These are phyloP conservation scores for Phrynosoma platyrhinos DNA, from an alignment of 2,113 vertebrate genomes.

Conservation along the genomic window DNA sequence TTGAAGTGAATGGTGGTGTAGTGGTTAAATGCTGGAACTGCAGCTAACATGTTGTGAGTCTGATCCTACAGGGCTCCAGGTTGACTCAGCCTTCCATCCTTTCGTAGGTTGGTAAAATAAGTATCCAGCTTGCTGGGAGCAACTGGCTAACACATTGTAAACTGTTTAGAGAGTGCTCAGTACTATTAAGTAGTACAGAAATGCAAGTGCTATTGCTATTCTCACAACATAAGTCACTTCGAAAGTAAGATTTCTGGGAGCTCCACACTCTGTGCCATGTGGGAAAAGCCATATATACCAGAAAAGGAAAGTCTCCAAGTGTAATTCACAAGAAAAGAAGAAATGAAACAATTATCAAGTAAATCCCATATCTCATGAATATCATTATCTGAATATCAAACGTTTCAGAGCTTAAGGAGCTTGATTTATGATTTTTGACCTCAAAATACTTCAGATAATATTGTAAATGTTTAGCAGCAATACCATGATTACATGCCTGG, in stretches of 20 bases:
- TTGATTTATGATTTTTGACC: conserved; percentile 17
- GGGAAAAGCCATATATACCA: background rate
- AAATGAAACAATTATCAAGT: background rate
- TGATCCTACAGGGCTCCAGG: too few relatives aligned
- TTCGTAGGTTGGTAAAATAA: too few relatives aligned
- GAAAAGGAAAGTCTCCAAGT: background rate
- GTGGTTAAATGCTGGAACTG: too few relatives aligned
- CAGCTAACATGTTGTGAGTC: too few relatives aligned
- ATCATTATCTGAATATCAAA: conserved; percentile 16
- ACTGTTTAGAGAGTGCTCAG: too few relatives aligned
- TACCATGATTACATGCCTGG: background rate
- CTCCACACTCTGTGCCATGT: background rate
- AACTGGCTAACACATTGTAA: too few relatives aligned
- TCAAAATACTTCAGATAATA: conserved; percentile 1
- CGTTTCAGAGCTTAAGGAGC: background rate
- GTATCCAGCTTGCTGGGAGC: too few relatives aligned
- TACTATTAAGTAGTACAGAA: too few relatives aligned
- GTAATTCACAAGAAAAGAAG: background rate
- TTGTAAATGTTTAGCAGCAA: background rate
- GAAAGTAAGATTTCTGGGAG: background rate
- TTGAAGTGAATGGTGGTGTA: too few relatives aligned
- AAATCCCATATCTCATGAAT: background rate
- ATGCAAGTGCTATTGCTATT: too few relatives aligned
- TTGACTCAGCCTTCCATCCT: too few relatives aligned
- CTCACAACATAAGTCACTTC: background rate